A percentile compares a stretch with the other conserved stretches of the same genome.
Evolutionary conservation across 2,113 vertebrate species (phyloP).

Genomic region (Mus spicilegus): DNA sequence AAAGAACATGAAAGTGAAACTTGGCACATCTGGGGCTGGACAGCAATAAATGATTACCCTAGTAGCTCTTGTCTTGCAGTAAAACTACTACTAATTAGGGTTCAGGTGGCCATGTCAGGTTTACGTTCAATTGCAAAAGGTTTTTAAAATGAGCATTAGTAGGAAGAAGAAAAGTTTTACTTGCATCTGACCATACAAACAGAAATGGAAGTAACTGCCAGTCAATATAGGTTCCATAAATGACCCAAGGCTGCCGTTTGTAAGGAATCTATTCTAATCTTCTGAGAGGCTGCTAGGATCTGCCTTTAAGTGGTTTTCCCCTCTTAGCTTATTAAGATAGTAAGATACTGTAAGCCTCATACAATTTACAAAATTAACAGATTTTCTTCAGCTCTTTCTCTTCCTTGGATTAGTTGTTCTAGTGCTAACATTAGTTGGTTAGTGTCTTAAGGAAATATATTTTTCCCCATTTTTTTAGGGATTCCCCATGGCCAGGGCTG

Average conservation of each 20-base stretch:
- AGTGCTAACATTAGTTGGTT: neutral
- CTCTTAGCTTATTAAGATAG: neutral
- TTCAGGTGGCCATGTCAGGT: slow-evolving; percentile 65
- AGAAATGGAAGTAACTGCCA: slow-evolving; percentile 64
- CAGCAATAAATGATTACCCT: slow-evolving; percentile 52
- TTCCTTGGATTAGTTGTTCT: neutral
- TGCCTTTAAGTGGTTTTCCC: slow-evolving; percentile 59
- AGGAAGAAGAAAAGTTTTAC: slow-evolving; percentile 12
- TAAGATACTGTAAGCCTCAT: slow-evolving; percentile 17
- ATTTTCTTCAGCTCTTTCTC: neutral
- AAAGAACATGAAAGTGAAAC: slow-evolving; percentile 48
- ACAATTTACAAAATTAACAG: slow-evolving; percentile 35
- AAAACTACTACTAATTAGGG: slow-evolving; percentile 68
- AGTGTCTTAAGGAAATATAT: neutral
- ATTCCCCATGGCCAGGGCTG: neutral
- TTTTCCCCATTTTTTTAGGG: neutral
- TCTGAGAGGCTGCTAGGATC: slow-evolving; percentile 60
- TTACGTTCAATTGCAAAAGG: slow-evolving; percentile 53
- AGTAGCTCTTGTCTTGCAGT: slow-evolving; percentile 60
- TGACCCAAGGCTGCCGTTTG: slow-evolving; percentile 55
- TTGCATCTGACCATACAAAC: slow-evolving; percentile 36
- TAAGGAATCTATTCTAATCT: slow-evolving; percentile 62
- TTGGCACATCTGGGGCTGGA: slow-evolving; percentile 47
- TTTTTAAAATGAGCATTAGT: slow-evolving; percentile 68
- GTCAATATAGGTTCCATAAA: slow-evolving; percentile 61